Evolutionary conservation across 2,797 vertebrate species (phyloP).

Genomic region (Lindbergichthys nudifrons): DNA sequence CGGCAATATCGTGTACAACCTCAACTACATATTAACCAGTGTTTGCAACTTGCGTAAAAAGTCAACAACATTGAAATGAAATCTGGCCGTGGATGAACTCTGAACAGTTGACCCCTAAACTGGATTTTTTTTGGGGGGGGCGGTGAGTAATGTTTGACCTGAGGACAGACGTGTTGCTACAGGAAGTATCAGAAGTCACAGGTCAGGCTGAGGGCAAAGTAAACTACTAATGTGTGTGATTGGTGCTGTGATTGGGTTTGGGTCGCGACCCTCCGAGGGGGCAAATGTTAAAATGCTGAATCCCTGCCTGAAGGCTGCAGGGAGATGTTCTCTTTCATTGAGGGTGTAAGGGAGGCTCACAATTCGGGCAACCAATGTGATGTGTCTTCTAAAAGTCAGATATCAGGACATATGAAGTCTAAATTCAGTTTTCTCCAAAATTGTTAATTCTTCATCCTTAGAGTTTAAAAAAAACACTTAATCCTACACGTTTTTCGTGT

Average conservation of each 20-base stretch:
- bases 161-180: constrained; percentile 60
- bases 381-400: constrained; percentile 1
- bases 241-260: constrained; percentile 33
- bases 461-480: background rate
- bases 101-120: constrained; percentile 34
- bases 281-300: constrained; percentile 46
- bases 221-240: constrained; percentile 49
- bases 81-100: constrained; percentile 24
- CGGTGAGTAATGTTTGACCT: constrained; percentile 56
- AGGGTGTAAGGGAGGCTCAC: background rate
- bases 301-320: constrained; percentile 2
- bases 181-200: constrained; percentile 59
- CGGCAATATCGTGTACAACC: constrained; percentile 25
- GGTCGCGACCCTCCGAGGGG: constrained; percentile 36
- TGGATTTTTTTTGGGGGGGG: constrained; percentile 15
- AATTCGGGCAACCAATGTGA: background rate
- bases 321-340: constrained; percentile 14
- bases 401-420: background rate
- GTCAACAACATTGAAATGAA: constrained; percentile 25
- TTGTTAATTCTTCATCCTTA: background rate
- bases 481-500: background rate
- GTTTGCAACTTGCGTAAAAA: constrained; percentile 28
- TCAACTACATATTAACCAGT: constrained; percentile 22
- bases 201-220: constrained; percentile 58
- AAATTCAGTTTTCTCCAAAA: background rate